Base-by-base conservation (phyloP, 2,888 invertebrate species). In the Scrobipalpa atriplicella region DNA sequence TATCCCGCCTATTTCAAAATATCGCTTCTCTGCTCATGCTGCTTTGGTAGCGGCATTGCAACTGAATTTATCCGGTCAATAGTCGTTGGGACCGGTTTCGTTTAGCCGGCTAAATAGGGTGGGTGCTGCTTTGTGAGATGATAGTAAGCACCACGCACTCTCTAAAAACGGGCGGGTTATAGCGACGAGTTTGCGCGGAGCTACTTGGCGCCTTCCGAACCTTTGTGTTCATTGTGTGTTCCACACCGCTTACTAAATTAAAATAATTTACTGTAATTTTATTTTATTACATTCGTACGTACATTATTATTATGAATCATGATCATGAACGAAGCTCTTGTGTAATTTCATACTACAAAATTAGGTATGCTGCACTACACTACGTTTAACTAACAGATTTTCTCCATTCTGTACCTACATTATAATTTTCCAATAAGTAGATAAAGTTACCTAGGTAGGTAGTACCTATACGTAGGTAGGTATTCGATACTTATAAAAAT, bases 1-100 rank as follows among this genome's bases (percentile, higher is more conserved):
- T 71, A 77, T 74, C 74, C 79, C 77, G 78, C 77, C 78, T 71
- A 74, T 75, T 74, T 77, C 63, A 67, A 71, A 74, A 77, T 69
- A 82, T 77, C 86, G 81, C 89, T 86, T 87, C 77, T 72, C 72
- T 68, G 75, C 75, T 89, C 80, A 86, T 90, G 90, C 70, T 82
- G 86, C 87, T 85, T 89, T 90, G 87, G 90, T 91, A 85, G 77
- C 74, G 73, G 84, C 87, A 87, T 90, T 92, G 91, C 90, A 90
- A 85, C 85, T 83, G 79, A 78, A 78, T 82, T 82, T 75, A 78
- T 81, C 80, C 82, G 83, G 78, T 82, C 80, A 82, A 83, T 82
- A 81, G 73, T 76, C 71, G 74, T 71, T 70, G 43, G 54, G 77
- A 79, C 78, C 79, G 77, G 81, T 76, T 74, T 71, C 38, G 65